Conservation (phyloP, 2,113 vertebrate species). For the Phycodurus eques region DNA sequence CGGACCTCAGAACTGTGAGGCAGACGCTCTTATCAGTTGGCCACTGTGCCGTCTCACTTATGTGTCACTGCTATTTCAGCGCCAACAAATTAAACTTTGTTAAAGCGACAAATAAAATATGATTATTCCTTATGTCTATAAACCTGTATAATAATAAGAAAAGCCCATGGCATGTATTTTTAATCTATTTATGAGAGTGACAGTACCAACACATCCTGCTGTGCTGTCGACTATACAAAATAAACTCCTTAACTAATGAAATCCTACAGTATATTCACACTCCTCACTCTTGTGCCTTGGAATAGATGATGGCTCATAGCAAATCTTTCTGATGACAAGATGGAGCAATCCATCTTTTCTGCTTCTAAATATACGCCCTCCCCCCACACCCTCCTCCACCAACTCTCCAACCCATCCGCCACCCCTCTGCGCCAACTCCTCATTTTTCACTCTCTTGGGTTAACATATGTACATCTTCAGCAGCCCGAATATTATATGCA, state of each 20-base stretch:
- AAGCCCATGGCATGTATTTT: conserved; percentile 13
- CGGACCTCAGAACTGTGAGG: too few species aligned
- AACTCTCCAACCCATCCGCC: neutral
- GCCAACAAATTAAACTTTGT: too few species aligned
- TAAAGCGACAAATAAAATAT: too few species aligned
- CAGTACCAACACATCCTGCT: conserved; percentile 17
- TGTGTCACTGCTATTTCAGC: too few species aligned
- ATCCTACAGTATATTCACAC: conserved; percentile 36
- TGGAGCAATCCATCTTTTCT: conserved; percentile 61
- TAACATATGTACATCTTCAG: conserved; percentile 44
- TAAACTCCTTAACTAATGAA: conserved; percentile 33
- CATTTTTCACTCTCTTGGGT: conserved; percentile 28
- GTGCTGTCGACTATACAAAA: conserved; percentile 37
- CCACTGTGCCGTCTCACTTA: too few species aligned
- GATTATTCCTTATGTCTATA: too few species aligned
- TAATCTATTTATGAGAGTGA: conserved; percentile 12
- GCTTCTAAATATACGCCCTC: conserved; percentile 20
- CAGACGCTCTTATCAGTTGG: too few species aligned
- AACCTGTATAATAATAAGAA: too few species aligned
- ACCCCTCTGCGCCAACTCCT: neutral
- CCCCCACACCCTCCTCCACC: neutral
- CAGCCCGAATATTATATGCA: conserved; percentile 55
- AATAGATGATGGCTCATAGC: conserved; percentile 43
- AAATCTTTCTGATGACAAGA: conserved; percentile 46
- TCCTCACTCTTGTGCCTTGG: conserved; percentile 34